Evolutionary conservation across 2,888 invertebrate species (phyloP), one percentile per base, ranked within the genome.

Genomic region (Argyresthia albistria): DNA sequence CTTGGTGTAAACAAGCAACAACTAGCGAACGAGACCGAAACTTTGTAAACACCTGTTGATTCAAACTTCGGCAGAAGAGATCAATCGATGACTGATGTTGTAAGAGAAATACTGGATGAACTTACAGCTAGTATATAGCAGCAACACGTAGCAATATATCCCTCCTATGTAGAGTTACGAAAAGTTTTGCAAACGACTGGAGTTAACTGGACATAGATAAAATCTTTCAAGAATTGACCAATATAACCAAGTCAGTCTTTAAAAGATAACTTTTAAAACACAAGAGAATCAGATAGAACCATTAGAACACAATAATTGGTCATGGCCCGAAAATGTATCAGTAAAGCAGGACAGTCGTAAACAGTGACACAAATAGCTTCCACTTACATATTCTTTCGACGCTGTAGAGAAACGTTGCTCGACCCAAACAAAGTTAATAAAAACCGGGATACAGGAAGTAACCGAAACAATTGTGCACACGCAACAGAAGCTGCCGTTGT

Each of bases 401-500:
- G 63, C 63, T 65, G 62, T 4, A 16, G 45, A n/a, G 42, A 52
- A 66, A 66, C 68, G 64, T 65, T 59, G 62, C 66, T 55, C 55
- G 50, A 74, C 48, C 35, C 49, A 37, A 76, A 73, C 71, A 72
- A 73, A 74, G 76, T 76, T 74, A 74, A 69, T 73, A 52, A 25
- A 25, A 60, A 65, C 63, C 12, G 25, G 50, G 37, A 16, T 43
- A 35, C 35, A n/a, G 35, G 35, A 10, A 50, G 14, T 25, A 46
- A 50, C 39, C 46, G 14, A 54, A 52, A 37, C 35, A 25, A 51
- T 37, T 16, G 43, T 39, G 46, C 46, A 69, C 68, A 71, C 70
- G 75, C 66, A 79, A 80, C 72, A 70, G 67, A 76, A 72, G 79
- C 86, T 86, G 86, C 75, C 87, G 82, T 78, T 65, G 55, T 74